Percentiles rank a stretch among this genome's conserved stretches.
These are phyloP conservation scores for Zonitis immaculata DNA, from an alignment of 2,888 invertebrate genomes.

Conservation along the genomic window DNA sequence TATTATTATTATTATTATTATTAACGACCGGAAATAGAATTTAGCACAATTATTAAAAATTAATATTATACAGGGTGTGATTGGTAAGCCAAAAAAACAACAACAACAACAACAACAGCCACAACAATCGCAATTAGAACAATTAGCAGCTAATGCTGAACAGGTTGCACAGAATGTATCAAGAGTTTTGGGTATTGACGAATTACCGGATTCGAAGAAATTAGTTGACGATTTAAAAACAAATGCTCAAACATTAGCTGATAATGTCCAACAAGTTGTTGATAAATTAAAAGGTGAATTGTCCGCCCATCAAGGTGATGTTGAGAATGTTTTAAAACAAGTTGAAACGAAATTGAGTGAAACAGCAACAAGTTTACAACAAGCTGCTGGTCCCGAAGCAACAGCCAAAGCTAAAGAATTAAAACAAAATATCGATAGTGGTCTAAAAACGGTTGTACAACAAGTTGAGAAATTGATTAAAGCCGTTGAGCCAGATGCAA, in stretches of 20 bases:
- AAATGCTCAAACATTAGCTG: conserved; percentile 38
- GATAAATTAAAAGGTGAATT: conserved; percentile 37
- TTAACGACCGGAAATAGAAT: no score
- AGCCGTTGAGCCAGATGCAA: conserved; percentile 39
- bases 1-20: no score
- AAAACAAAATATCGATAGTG: conserved; percentile 37
- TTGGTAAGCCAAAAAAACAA: conserved; percentile 28
- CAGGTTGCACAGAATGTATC: conserved; percentile 34
- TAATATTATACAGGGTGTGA: no score
- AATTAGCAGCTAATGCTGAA: conserved; percentile 30
- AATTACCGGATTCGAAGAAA: conserved; percentile 36
- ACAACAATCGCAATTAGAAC: conserved; percentile 30
- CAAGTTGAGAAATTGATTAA: conserved; percentile 40
- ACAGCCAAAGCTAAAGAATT: conserved; percentile 39
- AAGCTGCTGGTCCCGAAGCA: conserved; percentile 39
- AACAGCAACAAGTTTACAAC: conserved; percentile 33
- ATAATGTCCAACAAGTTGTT: conserved; percentile 32
- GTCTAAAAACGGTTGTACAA: conserved; percentile 35
- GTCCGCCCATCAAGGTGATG: conserved; percentile 31
- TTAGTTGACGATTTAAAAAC: conserved; percentile 34
- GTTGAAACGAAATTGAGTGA: conserved; percentile 36
- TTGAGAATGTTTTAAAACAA: conserved; percentile 36
- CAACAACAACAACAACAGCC: conserved; percentile 11
- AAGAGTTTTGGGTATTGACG: conserved; percentile 28
- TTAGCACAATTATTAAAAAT: no score